phyloP scores from a whole-genome alignment of 2,888 invertebrate species.

The Pediacus dermestoides region DNA sequence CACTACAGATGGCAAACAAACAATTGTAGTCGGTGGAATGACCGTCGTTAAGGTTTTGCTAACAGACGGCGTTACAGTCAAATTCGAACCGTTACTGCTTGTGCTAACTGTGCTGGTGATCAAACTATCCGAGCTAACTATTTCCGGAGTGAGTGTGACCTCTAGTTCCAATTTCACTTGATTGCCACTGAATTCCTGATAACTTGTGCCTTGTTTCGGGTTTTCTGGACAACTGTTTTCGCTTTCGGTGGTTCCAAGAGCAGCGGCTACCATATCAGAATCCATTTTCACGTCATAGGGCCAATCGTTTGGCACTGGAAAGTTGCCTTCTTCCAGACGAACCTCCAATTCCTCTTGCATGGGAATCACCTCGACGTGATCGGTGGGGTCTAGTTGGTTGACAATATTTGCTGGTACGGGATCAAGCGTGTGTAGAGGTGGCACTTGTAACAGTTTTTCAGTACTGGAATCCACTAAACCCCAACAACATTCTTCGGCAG shows the following conservation, averaged over 20 bases:
- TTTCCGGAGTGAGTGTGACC: slow-evolving; percentile 62
- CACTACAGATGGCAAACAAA: slow-evolving; percentile 50
- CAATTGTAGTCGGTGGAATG: slow-evolving; percentile 55
- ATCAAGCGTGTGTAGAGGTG: slow-evolving; percentile 47
- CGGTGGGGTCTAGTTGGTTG: slow-evolving; percentile 26
- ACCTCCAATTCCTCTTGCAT: slow-evolving; percentile 61
- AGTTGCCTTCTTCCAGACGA: slow-evolving; percentile 52
- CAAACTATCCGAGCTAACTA: slow-evolving; percentile 51
- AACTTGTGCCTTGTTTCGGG: slow-evolving; percentile 13
- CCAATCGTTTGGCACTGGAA: slow-evolving; percentile 51
- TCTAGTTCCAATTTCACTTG: slow-evolving; percentile 56
- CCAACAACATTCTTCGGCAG: slow-evolving; percentile 49
- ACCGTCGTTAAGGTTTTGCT: slow-evolving; percentile 48
- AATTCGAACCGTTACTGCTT: slow-evolving; percentile 32
- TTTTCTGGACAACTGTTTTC: slow-evolving; percentile 9
- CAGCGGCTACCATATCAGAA: slow-evolving; percentile 53
- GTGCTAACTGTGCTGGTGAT: slow-evolving; percentile 55
- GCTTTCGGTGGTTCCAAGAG: slow-evolving; percentile 42
- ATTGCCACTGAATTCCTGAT: slow-evolving; percentile 34
- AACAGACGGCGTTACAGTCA: slow-evolving; percentile 39
- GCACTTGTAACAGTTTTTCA: slow-evolving; percentile 50
- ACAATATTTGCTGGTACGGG: slow-evolving; percentile 21
- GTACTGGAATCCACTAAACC: slow-evolving; percentile 52
- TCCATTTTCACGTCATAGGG: slow-evolving; percentile 50
- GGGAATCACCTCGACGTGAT: slow-evolving; percentile 51